Base-by-base conservation (phyloP, 1,140 invertebrate species). In the Panulirus ornatus region DNA sequence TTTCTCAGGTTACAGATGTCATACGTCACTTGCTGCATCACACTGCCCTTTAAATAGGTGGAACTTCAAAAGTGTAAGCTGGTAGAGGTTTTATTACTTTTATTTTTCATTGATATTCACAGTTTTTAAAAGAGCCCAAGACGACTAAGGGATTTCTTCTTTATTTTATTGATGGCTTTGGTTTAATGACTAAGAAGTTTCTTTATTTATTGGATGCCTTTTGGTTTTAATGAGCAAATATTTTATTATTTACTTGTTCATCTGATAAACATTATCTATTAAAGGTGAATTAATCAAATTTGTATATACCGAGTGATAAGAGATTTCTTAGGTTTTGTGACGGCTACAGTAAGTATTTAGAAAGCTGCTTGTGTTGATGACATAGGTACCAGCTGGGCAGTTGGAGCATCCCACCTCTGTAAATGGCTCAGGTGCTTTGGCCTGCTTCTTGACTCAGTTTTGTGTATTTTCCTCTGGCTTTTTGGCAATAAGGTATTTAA, bases 371-470 rank as follows among this genome's bases (percentile, higher is more conserved):
- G 30, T 66, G 58, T 66, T 22, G n/a, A 30, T 66, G 58, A 66
- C 58, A 30, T 66, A 22, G 27, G 27, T 66, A 66, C n/a, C 58
- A 66, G 27, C 58, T 66, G 58, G 58, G 58, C 30, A 30, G 5
- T 8, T 22, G 58, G 58, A 66, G 5, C 5, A 66, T 58, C 54
- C 22, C 58, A 8, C 22, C 22, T 66, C n/a, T 30, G 58, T 66
- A 66, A 66, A 27, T 66, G 58, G 58, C 58, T 30, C 58, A 66
- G 54, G 58, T 66, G 58, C 58, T 66, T 66, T 66, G 58, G 27
- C 27, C 58, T 27, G 58, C n/a, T 66, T 30, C 58, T 66, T 66
- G 8, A 66, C 58, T 66, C 58, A 66, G 58, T 66, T 6, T 66
- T 66, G 8, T 30, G 11, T 66, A 66, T 66, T 6, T 27, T 66